These are phyloP conservation scores for Anarhynchus alexandrinus DNA, from an alignment of 2,113 vertebrate genomes.

Conservation along the genomic window DNA sequence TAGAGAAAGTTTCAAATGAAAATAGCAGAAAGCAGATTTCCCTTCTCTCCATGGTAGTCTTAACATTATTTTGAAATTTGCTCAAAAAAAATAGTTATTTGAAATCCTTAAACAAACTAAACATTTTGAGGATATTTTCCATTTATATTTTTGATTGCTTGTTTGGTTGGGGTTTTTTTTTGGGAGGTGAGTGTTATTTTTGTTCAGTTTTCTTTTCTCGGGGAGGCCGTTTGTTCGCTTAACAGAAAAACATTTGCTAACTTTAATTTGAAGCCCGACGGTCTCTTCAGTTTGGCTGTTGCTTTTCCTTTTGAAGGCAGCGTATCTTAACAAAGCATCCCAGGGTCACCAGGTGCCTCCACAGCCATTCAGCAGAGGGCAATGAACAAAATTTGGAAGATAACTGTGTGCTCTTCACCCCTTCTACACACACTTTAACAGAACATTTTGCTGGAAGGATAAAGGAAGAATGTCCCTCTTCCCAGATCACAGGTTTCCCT, in stretches of 20 bases:
- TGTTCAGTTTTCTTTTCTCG: not conserved
- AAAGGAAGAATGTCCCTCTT: not conserved
- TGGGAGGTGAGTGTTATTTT: not conserved
- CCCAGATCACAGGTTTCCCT: not conserved
- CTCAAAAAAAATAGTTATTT: not conserved
- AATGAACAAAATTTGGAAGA: not conserved
- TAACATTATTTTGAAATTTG: not conserved
- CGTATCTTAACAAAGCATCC: not conserved
- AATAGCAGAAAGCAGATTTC: not conserved
- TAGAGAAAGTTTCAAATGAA: not conserved
- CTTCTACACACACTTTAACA: not conserved
- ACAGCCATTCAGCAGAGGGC: not conserved
- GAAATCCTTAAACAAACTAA: not conserved
- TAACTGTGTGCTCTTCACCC: not conserved
- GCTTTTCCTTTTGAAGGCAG: not conserved
- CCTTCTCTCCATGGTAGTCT: not conserved
- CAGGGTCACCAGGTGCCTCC: not conserved
- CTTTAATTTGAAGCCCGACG: not conserved
- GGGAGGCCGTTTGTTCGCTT: not conserved
- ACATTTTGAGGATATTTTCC: not conserved
- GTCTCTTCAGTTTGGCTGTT: not conserved
- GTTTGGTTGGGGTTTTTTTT: fast-evolving
- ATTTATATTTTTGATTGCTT: not conserved
- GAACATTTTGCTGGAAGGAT: not conserved
- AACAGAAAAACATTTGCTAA: not conserved